Evolutionary conservation across 2,113 vertebrate species (phyloP).

Genomic region (Ceratotherium simum): DNA sequence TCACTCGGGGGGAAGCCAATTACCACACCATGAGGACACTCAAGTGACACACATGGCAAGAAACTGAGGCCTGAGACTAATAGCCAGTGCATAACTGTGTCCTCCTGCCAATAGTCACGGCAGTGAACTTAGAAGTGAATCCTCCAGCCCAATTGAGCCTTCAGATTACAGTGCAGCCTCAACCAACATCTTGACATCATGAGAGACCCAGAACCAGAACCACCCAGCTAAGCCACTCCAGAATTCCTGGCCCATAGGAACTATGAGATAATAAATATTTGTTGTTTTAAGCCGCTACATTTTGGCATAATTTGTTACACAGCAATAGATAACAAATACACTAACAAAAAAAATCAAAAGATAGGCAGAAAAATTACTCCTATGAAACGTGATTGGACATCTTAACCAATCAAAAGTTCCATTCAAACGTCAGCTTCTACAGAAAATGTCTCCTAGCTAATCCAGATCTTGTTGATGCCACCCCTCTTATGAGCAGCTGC

Average conservation of each 20-base stretch:
- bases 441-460: neutral
- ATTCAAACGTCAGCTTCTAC: neutral
- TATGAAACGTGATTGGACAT: neutral
- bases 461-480: neutral
- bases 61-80: neutral
- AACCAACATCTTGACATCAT: neutral
- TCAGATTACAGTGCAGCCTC: neutral
- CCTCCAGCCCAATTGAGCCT: neutral
- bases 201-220: neutral
- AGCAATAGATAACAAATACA: slow-evolving; percentile 10
- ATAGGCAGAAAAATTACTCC: neutral
- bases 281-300: neutral
- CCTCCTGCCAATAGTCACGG: neutral
- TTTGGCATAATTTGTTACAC: neutral
- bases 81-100: neutral
- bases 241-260: neutral
- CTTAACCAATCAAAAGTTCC: neutral
- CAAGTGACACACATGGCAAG: neutral
- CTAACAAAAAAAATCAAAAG: neutral
- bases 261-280: neutral
- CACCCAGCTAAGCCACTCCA: neutral
- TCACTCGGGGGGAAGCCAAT: neutral
- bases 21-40: neutral
- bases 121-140: neutral
- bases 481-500: no score